Conservation (phyloP, 2,113 vertebrate genomes). For the Chunga burmeisteri region DNA sequence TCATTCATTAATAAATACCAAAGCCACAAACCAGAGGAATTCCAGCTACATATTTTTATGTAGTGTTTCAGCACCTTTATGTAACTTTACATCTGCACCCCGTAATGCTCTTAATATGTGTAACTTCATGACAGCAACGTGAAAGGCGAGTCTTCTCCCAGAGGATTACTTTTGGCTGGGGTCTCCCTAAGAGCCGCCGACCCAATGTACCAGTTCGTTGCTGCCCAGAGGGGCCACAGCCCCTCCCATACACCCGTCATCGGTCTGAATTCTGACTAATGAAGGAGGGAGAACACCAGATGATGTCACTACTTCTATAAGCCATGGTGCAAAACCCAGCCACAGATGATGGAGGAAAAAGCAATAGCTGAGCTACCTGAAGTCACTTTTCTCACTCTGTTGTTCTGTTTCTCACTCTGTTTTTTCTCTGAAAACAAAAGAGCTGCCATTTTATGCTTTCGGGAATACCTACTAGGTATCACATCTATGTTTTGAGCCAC, state of each 20-base stretch:
- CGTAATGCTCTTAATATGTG: not conserved
- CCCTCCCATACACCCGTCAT: accelerated
- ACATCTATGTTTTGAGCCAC: not conserved
- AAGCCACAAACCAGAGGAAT: slow-evolving; percentile 29
- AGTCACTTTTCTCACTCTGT: not conserved
- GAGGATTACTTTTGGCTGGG: not conserved
- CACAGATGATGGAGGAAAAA: not conserved
- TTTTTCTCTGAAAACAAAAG: not conserved
- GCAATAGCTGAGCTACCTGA: not conserved
- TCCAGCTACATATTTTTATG: not conserved
- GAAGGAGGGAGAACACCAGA: not conserved
- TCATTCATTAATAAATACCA: slow-evolving; percentile 15
- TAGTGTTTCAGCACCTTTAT: not conserved
- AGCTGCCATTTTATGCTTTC: not conserved
- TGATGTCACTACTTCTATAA: not conserved
- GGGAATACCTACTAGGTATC: not conserved
- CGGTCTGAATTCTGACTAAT: not conserved
- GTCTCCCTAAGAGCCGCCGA: accelerated
- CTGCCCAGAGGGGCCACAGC: not conserved
- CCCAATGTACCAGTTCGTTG: not conserved
- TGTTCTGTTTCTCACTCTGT: not conserved
- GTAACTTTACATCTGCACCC: not conserved
- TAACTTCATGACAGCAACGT: not conserved
- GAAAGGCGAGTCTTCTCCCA: not conserved
- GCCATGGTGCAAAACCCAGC: not conserved